These are phyloP conservation scores for Pogonomyrmex californicus DNA, from an alignment of 1,140 invertebrate genomes.

Conservation along the genomic window DNA sequence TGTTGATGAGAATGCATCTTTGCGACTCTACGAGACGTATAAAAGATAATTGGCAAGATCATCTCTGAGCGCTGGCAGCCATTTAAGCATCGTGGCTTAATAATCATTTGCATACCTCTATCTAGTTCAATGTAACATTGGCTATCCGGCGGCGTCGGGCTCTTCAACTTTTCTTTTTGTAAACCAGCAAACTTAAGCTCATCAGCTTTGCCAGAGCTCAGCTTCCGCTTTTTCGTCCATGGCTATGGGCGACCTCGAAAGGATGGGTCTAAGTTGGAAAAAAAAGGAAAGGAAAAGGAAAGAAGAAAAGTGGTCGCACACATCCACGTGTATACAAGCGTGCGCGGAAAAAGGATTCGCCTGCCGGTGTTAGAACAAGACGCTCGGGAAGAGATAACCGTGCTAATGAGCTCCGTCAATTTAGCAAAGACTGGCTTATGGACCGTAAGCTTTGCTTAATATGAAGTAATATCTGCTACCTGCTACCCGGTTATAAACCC, in stretches of 20 bases:
- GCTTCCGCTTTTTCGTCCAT: constrained; percentile 43
- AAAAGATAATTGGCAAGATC: constrained; percentile 51
- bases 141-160: constrained; percentile 11
- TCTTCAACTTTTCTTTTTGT: constrained; percentile 46
- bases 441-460: constrained; percentile 54
- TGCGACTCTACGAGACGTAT: constrained; percentile 12
- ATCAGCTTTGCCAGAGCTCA: constrained; percentile 38
- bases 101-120: constrained; percentile 56
- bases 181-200: constrained; percentile 45
- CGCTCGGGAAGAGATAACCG: constrained; percentile 11
- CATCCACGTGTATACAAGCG: background rate
- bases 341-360: constrained; percentile 24
- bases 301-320: background rate
- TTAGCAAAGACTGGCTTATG: constrained; percentile 57
- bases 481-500: constrained; percentile 24
- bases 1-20: background rate
- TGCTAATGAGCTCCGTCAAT: constrained; percentile 63
- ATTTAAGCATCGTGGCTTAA: constrained; percentile 46
- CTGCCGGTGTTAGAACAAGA: constrained; percentile 27
- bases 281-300: background rate
- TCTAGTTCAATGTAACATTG: constrained; percentile 27
- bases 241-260: constrained; percentile 32
- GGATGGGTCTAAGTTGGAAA: background rate
- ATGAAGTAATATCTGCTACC: constrained; percentile 51
- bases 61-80: background rate